Evolutionary conservation across 2,888 invertebrate genomes (phyloP).

Genomic region (Scaptomyza tumidula): DNA sequence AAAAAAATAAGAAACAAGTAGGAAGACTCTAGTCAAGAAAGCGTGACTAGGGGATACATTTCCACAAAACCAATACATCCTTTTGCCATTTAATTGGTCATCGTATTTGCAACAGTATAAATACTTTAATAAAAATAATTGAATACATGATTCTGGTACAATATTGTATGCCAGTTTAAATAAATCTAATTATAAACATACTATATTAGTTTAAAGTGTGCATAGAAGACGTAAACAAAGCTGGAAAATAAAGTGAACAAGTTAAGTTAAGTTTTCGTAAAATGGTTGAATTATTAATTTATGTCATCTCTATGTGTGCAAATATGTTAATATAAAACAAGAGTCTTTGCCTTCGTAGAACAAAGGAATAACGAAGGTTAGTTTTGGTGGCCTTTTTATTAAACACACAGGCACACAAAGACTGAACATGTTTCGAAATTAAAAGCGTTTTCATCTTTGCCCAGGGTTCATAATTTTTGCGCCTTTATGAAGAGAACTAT

Average conservation of each 20-base stretch:
- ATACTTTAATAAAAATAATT: background rate
- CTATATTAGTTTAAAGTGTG: background rate
- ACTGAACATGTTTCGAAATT: conserved; percentile 67
- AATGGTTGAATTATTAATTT: conserved; percentile 64
- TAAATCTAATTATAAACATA: background rate
- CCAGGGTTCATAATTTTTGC: conserved; percentile 74
- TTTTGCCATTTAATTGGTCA: background rate
- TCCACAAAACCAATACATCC: background rate
- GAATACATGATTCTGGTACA: too few species aligned
- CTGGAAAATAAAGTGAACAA: conserved; percentile 41
- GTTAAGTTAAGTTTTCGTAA: conserved; percentile 53
- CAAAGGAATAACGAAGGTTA: conserved; percentile 10
- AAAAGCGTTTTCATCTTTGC: conserved; percentile 76
- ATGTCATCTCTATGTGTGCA: conserved; percentile 14
- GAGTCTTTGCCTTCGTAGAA: background rate
- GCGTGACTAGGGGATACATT: too few species aligned
- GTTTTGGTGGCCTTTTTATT: conserved; percentile 11
- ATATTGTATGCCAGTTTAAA: background rate
- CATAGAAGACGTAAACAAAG: background rate
- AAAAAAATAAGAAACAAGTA: too few species aligned
- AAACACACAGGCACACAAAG: conserved; percentile 1
- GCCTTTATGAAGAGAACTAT: conserved; percentile 58
- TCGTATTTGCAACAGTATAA: background rate
- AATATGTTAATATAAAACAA: background rate
- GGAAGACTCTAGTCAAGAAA: too few species aligned